A percentile compares a stretch with the other conserved stretches of the same genome.
Conservation (phyloP, 2,797 vertebrate genomes). For the Podargus strigoides region DNA sequence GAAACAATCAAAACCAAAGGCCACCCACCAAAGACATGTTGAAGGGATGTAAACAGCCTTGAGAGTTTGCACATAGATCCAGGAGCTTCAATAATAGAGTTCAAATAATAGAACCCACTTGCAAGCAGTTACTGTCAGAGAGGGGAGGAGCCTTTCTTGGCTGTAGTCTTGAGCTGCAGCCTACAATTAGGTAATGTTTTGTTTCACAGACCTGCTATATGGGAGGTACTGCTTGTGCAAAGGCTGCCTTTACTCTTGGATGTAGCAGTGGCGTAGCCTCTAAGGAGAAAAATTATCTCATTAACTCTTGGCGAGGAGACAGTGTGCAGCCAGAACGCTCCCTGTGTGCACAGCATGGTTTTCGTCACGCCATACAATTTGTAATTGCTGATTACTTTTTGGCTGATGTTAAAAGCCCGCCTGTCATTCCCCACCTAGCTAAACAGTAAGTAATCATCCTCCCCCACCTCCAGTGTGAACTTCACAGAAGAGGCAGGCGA, state of each 20-base stretch:
- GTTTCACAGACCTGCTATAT: neutral
- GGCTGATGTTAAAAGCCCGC: constrained; percentile 16
- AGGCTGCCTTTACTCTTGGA: neutral
- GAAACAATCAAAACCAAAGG: neutral
- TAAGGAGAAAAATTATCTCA: neutral
- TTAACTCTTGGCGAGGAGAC: neutral
- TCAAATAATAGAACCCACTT: neutral
- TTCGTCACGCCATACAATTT: neutral
- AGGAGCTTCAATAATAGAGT: neutral
- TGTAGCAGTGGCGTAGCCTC: neutral
- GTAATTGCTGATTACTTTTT: neutral
- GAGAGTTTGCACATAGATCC: neutral
- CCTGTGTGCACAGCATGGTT: neutral
- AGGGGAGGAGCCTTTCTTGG: neutral
- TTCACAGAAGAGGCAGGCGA: neutral
- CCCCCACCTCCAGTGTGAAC: neutral
- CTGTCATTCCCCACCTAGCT: neutral
- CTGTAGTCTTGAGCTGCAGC: neutral
- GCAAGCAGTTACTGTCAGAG: neutral
- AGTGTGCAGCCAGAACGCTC: neutral
- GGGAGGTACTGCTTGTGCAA: neutral
- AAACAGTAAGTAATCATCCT: neutral
- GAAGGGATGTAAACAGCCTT: neutral
- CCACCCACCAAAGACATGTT: neutral
- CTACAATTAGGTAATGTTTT: neutral